These are phyloP conservation scores for Potamilus streckersoni DNA, from an alignment of 1,140 invertebrate genomes.

Conservation along the genomic window DNA sequence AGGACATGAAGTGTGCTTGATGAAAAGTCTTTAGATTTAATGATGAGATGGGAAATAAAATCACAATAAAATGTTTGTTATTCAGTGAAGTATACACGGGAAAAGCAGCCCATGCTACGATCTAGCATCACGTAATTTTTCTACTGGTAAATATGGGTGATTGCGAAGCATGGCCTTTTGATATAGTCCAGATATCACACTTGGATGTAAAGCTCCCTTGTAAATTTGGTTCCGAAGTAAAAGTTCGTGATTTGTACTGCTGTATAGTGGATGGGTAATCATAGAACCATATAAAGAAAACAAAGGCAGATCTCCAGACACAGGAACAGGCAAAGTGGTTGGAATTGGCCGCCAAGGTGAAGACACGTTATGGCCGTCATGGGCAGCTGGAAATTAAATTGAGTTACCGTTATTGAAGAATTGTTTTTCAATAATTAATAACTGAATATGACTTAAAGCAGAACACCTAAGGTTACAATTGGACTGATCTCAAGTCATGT, in stretches of 20 bases:
- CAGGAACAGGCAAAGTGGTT: conserved; percentile 13
- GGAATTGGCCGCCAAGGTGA: conserved; percentile 21
- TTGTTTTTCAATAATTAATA: background rate
- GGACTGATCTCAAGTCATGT: background rate
- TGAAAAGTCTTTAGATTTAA: too few relatives aligned
- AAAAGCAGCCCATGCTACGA: too few relatives aligned
- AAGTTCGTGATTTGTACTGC: conserved; percentile 18
- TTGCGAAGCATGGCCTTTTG: conserved; percentile 12
- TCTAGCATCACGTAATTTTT: conserved; percentile 17
- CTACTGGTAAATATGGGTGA: conserved; percentile 25
- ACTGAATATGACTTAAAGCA: background rate
- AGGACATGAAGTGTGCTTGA: too few relatives aligned
- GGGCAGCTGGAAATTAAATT: conserved; percentile 11
- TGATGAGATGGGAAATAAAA: too few relatives aligned
- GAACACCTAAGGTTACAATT: background rate
- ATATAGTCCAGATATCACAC: background rate
- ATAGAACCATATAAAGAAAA: conserved; percentile 29
- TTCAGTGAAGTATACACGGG: too few relatives aligned
- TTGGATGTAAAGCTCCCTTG: conserved; percentile 15
- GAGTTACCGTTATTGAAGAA: conserved; percentile 8
- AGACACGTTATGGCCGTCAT: conserved; percentile 6
- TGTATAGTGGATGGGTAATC: conserved; percentile 25
- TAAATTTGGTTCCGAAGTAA: conserved; percentile 22
- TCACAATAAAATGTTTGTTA: too few relatives aligned
- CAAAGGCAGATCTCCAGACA: conserved; percentile 13